Conservation (phyloP, 1,140 invertebrate genomes). For the Paracyclopina nana region DNA sequence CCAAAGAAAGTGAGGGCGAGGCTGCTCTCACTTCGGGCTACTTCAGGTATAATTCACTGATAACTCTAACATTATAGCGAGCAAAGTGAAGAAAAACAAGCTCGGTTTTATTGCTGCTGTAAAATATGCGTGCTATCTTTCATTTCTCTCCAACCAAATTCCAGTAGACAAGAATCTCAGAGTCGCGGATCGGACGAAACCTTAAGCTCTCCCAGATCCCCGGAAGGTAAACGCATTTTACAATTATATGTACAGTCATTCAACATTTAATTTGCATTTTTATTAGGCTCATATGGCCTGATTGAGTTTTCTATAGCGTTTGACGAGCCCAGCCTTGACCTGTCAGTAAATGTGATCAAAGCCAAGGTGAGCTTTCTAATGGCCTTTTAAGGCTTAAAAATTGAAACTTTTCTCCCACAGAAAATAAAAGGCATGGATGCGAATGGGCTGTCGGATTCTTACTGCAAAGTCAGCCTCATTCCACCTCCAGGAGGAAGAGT, state of each 20-base stretch:
- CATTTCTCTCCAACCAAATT: too few relatives aligned
- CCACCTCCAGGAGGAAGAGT: slow-evolving; percentile 2
- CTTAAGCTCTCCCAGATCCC: not conserved
- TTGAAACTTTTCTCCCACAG: not conserved
- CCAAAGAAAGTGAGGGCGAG: not conserved
- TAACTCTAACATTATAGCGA: too few relatives aligned
- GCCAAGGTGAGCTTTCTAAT: not conserved
- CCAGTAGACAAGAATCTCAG: slow-evolving; percentile 3
- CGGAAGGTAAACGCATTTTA: not conserved
- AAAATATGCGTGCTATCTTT: too few relatives aligned
- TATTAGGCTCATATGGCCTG: not conserved
- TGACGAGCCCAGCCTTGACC: not conserved
- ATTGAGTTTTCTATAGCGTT: not conserved
- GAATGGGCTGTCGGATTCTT: slow-evolving; percentile 14
- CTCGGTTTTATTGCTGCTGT: too few relatives aligned
- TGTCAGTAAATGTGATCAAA: not conserved
- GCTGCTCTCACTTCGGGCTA: not conserved
- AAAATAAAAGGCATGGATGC: slow-evolving; percentile 14
- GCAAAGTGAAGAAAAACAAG: too few relatives aligned
- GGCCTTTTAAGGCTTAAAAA: not conserved
- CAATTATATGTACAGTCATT: not conserved
- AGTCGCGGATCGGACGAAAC: slow-evolving; percentile 2
- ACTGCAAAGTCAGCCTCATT: slow-evolving; percentile 14
- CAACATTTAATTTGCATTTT: not conserved
- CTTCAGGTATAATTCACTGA: too few relatives aligned